phyloP scores from a whole-genome alignment of 1,140 invertebrate species.

The Pristionchus pacificus region DNA sequence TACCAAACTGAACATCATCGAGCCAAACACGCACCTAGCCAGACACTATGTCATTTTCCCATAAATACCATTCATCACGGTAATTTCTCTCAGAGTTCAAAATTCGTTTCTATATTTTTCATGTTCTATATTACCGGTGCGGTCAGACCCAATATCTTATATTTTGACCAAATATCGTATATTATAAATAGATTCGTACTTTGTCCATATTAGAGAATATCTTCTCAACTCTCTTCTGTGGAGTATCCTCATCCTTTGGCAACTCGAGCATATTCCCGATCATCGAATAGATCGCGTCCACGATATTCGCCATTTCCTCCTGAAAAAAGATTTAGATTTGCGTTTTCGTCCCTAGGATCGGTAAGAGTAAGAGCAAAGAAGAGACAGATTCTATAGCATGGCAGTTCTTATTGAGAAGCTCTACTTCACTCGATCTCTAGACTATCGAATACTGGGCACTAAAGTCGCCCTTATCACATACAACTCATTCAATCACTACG shows the following conservation, averaged over 20 bases:
- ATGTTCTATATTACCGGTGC: background rate
- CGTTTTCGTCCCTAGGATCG: too few relatives aligned
- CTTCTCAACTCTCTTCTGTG: slow-evolving; percentile 63
- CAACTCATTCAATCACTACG: too few relatives aligned
- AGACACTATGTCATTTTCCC: background rate
- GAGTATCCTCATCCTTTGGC: slow-evolving; percentile 63
- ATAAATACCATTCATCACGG: slow-evolving; percentile 7
- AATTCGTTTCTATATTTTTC: background rate
- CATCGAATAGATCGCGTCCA: slow-evolving; percentile 61
- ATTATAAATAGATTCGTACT: slow-evolving; percentile 45
- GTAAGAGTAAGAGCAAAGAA: too few relatives aligned
- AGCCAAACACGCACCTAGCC: background rate
- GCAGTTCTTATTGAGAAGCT: too few relatives aligned
- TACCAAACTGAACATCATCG: background rate
- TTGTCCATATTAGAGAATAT: slow-evolving; percentile 64
- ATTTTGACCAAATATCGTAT: background rate
- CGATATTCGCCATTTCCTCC: slow-evolving; percentile 60
- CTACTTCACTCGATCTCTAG: too few relatives aligned
- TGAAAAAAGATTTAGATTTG: slow-evolving; percentile 13
- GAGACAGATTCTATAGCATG: too few relatives aligned
- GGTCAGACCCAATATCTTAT: background rate
- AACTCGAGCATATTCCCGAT: slow-evolving; percentile 62
- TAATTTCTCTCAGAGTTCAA: background rate
- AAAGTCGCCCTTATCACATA: too few relatives aligned
- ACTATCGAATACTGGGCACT: too few relatives aligned